Percentiles rank a stretch among this genome's conserved stretches.
phyloP scores from a whole-genome alignment of 2,113 vertebrate genomes.

The Sander lucioperca region DNA sequence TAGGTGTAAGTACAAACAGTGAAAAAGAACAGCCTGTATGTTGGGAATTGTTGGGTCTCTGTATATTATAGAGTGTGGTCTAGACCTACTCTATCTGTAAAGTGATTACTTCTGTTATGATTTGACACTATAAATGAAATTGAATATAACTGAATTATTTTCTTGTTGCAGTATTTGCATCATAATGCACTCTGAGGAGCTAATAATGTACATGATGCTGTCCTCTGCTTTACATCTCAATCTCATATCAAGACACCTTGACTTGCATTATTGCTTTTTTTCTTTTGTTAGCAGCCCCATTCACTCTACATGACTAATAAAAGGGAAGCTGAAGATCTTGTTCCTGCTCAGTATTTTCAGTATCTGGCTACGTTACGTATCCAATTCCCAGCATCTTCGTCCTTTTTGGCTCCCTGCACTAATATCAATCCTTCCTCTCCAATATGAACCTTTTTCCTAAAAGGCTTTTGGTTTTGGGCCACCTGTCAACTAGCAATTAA shows the following conservation, averaged over 20 bases:
- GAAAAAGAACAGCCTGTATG: too few species aligned
- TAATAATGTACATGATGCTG: too few species aligned
- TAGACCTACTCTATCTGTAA: too few species aligned
- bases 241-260: not conserved
- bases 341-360: conserved; percentile 7
- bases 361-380: conserved; percentile 10
- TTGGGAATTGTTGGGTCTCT: too few species aligned
- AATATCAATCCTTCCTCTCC: conserved; percentile 53
- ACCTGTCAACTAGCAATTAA: conserved; percentile 80
- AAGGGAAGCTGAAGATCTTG: not conserved
- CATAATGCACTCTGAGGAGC: too few species aligned
- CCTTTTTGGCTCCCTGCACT: conserved; percentile 27
- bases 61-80: too few species aligned
- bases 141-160: too few species aligned
- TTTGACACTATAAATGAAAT: too few species aligned
- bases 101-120: too few species aligned
- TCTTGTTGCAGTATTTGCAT: too few species aligned
- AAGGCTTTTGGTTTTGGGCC: conserved; percentile 78
- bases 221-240: not conserved
- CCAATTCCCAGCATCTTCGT: conserved; percentile 2
- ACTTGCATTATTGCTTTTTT: not conserved
- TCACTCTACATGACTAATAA: not conserved
- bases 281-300: not conserved
- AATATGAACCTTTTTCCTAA: conserved; percentile 70
- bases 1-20: too few species aligned